Conservation (phyloP, 2,113 vertebrate species). For the Motacilla alba region DNA sequence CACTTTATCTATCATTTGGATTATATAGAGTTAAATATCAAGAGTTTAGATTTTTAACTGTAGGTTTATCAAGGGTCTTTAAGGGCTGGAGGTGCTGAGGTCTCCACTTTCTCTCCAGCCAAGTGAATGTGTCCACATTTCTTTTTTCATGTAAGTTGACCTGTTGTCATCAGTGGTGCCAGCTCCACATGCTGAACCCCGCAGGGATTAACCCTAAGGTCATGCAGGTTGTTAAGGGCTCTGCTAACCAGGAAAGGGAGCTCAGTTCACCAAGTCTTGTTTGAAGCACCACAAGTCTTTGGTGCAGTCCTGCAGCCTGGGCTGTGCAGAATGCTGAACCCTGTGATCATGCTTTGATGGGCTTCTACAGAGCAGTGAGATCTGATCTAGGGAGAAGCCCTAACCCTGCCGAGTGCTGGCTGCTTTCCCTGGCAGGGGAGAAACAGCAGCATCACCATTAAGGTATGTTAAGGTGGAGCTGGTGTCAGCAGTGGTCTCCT, state of each 20-base stretch:
- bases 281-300: not conserved
- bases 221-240: not conserved
- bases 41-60: not conserved
- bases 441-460: not conserved
- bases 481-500: not conserved
- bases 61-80: not conserved
- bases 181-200: not conserved
- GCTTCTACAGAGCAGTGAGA: not conserved
- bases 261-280: not conserved
- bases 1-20: not conserved
- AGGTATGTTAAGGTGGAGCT: not conserved
- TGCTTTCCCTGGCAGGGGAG: not conserved
- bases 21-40: not conserved
- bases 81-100: not conserved
- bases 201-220: not conserved
- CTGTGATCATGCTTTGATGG: not conserved
- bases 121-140: not conserved
- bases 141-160: not conserved
- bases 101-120: not conserved
- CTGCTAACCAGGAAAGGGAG: not conserved
- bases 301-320: not conserved
- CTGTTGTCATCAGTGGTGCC: not conserved
- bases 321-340: not conserved
- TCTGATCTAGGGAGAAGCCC: not conserved
- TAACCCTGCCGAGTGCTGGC: not conserved